Conservation (phyloP, 2,888 invertebrate species). For the Ypsolopha sequella region DNA sequence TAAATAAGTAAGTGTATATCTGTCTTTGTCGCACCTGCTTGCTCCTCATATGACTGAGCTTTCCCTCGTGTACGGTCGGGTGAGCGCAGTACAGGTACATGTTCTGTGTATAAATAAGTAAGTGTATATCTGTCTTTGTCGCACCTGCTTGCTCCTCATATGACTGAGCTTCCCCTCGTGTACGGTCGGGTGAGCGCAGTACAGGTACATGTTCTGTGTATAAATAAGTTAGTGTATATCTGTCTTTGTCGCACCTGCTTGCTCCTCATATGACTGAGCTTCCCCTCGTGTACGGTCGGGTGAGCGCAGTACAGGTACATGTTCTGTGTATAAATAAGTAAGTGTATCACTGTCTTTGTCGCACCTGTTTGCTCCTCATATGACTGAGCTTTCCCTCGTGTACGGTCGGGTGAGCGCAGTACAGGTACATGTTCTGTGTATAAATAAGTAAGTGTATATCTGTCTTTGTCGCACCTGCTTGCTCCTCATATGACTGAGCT, state of each 20-base stretch:
- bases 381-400: slow-evolving; percentile 99
- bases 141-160: slow-evolving; percentile 68
- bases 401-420: slow-evolving; percentile 94
- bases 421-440: slow-evolving; percentile 75
- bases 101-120: too few relatives aligned
- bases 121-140: too few relatives aligned
- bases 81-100: slow-evolving; percentile 95
- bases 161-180: slow-evolving; percentile 95
- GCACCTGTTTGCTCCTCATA: slow-evolving; percentile 94
- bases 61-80: slow-evolving; percentile 98
- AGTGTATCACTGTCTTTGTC: neutral
- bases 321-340: too few relatives aligned
- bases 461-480: slow-evolving; percentile 79
- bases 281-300: slow-evolving; percentile 92
- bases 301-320: slow-evolving; percentile 90
- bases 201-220: slow-evolving; percentile 74
- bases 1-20: too few relatives aligned
- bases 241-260: neutral
- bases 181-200: slow-evolving; percentile 88
- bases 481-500: slow-evolving; percentile 94
- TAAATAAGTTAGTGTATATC: too few relatives aligned
- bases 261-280: slow-evolving; percentile 87
- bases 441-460: too few relatives aligned
- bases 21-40: slow-evolving; percentile 79
- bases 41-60: slow-evolving; percentile 94